Base-by-base conservation (phyloP, 2,888 invertebrate genomes). In the Lomographa bimaculata region DNA sequence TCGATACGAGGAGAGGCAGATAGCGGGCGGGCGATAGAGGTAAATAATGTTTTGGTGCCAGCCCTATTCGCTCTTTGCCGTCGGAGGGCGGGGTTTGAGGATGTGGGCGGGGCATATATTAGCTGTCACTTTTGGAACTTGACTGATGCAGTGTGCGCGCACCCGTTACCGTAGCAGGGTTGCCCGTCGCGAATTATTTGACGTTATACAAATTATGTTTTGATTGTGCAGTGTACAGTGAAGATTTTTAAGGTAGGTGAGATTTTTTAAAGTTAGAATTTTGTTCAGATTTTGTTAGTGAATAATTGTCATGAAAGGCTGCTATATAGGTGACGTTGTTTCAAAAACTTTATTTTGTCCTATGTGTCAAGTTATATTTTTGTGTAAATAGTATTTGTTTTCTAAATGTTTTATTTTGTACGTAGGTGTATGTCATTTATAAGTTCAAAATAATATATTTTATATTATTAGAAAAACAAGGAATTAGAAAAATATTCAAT, bases 41-140 rank as follows among this genome's bases (percentile, higher is more conserved):
- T 89, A 89, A 89, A 85, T 89, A 89, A 86, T 61, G 75, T 76
- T 81, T 64, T 86, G 63, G 60, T 46, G 30, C 34, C 37, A 37
- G 3, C 37, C 37, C 44, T 51, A 77, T 80, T 86, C 79, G 85
- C 3, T 46, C 37, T 32, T n/a, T n/a, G 10, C 16, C 10, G 11
- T 11, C 19, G 12, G 38, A 49, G 63, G 80, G 78, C 66, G 73
- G 67, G 55, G 54, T 44, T 30, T 23, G 5, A 2, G 8, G 7
- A 20, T 27, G 43, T 55, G 60, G 74, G 72, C 65, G 72, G 63
- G 65, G 60, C 56, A 44, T 11, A 37, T 7, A 70, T 69, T 68
- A 72, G 72, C 25, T 50, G 52, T 46, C 50, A 40, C 48, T 47
- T 43, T 34, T n/a, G 6, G 33, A 25, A 34, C 19, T 43, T 34